phyloP scores from a whole-genome alignment of 2,797 vertebrate genomes.

The Sebastolobus altivelis region DNA sequence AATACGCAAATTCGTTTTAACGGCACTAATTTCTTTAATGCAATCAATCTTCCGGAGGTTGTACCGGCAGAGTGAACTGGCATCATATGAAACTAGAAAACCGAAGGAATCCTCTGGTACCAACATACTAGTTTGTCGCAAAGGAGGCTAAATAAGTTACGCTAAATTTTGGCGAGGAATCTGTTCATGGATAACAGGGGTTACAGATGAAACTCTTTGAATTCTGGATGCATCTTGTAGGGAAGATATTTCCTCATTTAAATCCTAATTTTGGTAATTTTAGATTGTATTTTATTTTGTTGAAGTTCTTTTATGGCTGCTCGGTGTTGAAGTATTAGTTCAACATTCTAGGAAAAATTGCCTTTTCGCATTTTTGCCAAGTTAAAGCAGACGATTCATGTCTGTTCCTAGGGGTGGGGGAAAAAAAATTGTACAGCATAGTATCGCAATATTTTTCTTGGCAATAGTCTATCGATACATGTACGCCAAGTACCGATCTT shows the following conservation, averaged over 20 bases:
- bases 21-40: too few relatives aligned
- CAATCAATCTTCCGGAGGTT: too few relatives aligned
- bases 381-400: neutral
- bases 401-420: too few relatives aligned
- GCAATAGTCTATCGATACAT: rapidly evolving
- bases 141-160: too few relatives aligned
- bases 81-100: too few relatives aligned
- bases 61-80: too few relatives aligned
- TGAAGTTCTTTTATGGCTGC: neutral
- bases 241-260: neutral
- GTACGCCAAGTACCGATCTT: too few relatives aligned
- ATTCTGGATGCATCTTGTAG: neutral
- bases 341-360: neutral
- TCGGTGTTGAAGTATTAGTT: neutral
- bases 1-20: too few relatives aligned
- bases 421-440: too few relatives aligned
- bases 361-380: neutral
- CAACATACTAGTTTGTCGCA: too few relatives aligned
- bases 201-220: neutral
- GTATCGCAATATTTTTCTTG: too few relatives aligned
- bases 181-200: slow-evolving; percentile 71
- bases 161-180: slow-evolving; percentile 46
- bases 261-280: neutral
- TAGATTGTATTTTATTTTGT: neutral
- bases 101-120: too few relatives aligned